phyloP scores from a whole-genome alignment of 2,113 vertebrate species.

The Morone saxatilis region DNA sequence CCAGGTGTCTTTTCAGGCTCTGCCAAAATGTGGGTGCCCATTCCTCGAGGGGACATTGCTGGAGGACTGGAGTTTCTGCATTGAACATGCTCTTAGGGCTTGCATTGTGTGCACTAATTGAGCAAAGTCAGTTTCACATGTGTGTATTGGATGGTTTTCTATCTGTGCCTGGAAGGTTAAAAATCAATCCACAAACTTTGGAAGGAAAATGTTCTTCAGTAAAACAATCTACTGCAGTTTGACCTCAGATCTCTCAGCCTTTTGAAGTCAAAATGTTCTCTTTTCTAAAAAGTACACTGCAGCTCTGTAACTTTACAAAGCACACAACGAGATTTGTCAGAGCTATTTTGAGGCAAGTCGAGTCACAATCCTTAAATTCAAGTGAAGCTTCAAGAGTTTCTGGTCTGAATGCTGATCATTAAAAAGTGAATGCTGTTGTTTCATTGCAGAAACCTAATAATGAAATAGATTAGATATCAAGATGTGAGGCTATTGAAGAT shows the following conservation, averaged over 20 bases:
- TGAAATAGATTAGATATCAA: not conserved
- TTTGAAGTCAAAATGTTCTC: constrained; percentile 8
- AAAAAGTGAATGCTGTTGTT: not conserved
- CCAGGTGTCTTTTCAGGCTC: not conserved
- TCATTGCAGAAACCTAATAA: not conserved
- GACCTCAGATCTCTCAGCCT: constrained; percentile 11
- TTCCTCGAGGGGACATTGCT: not conserved
- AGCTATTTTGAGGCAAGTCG: not conserved
- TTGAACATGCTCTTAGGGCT: not conserved
- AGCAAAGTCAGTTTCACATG: constrained; percentile 1
- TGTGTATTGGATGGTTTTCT: not conserved
- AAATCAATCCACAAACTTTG: constrained; percentile 38
- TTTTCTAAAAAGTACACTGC: not conserved
- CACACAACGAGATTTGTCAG: not conserved
- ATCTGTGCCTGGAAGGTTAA: not conserved
- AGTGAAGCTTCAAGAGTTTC: not conserved
- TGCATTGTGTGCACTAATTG: not conserved
- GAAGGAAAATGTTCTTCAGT: constrained; percentile 12
- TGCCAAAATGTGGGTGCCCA: not conserved
- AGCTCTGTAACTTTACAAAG: constrained; percentile 9
- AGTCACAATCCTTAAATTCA: not conserved
- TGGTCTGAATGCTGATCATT: not conserved
- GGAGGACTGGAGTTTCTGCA: not conserved
- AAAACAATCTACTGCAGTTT: constrained; percentile 11
- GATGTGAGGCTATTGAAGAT: not conserved